Evolutionary conservation across 2,797 vertebrate genomes (phyloP), one percentile per base, ranked within the genome.

Genomic region (Eleutherodactylus coqui): DNA sequence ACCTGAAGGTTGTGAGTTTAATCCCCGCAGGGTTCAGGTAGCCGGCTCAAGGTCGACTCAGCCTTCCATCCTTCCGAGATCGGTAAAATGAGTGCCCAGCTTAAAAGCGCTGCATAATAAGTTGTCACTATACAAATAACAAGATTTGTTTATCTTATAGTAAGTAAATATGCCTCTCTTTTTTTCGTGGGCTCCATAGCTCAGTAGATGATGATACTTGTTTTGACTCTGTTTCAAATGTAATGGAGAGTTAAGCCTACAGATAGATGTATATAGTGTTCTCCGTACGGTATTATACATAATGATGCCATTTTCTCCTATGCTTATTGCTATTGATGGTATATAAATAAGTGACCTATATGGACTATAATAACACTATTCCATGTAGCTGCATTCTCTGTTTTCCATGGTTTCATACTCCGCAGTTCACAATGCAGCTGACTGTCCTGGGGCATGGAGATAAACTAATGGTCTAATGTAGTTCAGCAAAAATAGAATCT

Each of bases 401-500:
- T 64, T 29, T 64, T 64, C 43, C 13, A 14, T 64, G 78, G 3
- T 58, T 45, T 41, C 36, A 16, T 36, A 67, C 38, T 24, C 38
- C 60, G 64, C 32, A 49, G 14, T 29, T 60, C 38, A 51, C 49
- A 75, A 79, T 80, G 82, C 82, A 79, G 81, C 75, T 84, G 86
- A 79, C 64, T 83, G 53, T 64, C 86, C 86, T 75, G 78, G 62
- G 86, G 86, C 86, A 64, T 41, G 16, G 19, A 85, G 38, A 73
- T 73, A 45, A 81, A 81, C 78, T 81, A 87, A 84, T 75, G 47
- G 69, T 64, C 75, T 84, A 75, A 60, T 79, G 81, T 84, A 79
- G 47, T 69, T 87, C 82, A 87, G 86, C 86, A 87, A 80, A 83
- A 87, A 80, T 67, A 62, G 55, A 79, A 51, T 87, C 82, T 79